Base-by-base conservation (phyloP, 1,140 invertebrate species). In the Manduca sexta region DNA sequence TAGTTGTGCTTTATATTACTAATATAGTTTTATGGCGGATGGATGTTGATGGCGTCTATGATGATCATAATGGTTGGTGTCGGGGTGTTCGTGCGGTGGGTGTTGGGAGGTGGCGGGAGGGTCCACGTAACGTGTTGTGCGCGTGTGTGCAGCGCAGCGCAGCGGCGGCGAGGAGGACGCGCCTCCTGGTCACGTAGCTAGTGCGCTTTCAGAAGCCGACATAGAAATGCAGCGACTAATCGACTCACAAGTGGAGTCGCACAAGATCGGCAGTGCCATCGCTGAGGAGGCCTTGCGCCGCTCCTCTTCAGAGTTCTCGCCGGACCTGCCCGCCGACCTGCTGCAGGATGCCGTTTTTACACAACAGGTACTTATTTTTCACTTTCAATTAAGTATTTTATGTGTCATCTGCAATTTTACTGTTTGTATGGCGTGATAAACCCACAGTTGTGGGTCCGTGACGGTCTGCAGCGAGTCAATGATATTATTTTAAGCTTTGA, bases 241-340 rank as follows among this genome's bases (percentile, higher is more conserved):
- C 59, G 91, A 89, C 60, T 91, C 88, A 33, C 92, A 93, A 54
- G 88, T 94, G 33, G 93, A 94, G 74, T 92, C 92, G 42, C 92
- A 92, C 74, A 94, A 94, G 85, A 94, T 94, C 56, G 93, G 93
- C 16, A 86, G 90, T 16, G 90, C 93, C 69, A 93, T 94, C 68
- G 93, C 92, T 0, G 92, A 93, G 40, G 91, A 93, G 68, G 91
- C 90, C 15, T 64, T 93, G 49, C 53, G 90, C 88, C 60, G 86
- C 70, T 60, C 91, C 88, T 72, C 87, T 74, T 60, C 76, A 0
- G 75, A 73, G 13, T 69, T 65, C 44, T 66, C 71, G 5, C 68
- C 71, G 0, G 76, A 83, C 5, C 55, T 82, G 41, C 66, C 75
- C 1, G 39, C 60, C 3, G 74, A 83, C 16, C 30, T 83, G 21